Conservation (phyloP, 2,113 vertebrate genomes). For the Scolopax mira region DNA sequence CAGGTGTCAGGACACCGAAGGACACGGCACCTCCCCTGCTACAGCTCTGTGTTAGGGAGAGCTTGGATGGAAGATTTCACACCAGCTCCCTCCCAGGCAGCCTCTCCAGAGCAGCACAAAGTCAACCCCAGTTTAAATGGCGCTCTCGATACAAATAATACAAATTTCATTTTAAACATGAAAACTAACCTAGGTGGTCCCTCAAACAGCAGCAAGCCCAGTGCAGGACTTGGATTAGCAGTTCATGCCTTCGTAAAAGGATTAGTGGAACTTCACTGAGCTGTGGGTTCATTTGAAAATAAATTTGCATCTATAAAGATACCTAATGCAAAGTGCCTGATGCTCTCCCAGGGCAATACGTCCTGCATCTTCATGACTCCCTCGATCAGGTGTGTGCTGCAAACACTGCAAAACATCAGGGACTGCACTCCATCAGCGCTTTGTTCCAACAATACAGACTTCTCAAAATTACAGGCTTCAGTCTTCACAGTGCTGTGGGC, state of each 20-base stretch:
- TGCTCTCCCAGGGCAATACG: neutral
- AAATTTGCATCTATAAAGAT: neutral
- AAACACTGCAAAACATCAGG: neutral
- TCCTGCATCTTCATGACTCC: neutral
- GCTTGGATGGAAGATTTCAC: neutral
- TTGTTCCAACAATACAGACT: neutral
- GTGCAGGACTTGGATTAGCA: constrained; percentile 47
- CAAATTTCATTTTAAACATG: constrained; percentile 38
- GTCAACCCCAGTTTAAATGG: neutral
- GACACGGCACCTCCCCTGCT: neutral
- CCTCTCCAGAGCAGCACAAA: neutral
- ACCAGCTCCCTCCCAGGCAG: neutral
- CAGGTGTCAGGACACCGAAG: neutral
- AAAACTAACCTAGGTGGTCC: constrained; percentile 43
- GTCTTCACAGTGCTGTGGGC: neutral
- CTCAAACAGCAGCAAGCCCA: constrained; percentile 26
- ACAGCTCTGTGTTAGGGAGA: neutral
- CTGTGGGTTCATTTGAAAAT: neutral
- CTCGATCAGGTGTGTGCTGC: neutral
- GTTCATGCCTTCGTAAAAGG: constrained; percentile 36
- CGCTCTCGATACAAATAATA: neutral
- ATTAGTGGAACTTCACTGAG: constrained; percentile 12
- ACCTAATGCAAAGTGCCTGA: neutral
- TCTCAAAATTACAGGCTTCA: neutral
- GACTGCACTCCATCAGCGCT: neutral